Base-by-base conservation (phyloP, 2,113 vertebrate genomes). In the Gorilla gorilla region DNA sequence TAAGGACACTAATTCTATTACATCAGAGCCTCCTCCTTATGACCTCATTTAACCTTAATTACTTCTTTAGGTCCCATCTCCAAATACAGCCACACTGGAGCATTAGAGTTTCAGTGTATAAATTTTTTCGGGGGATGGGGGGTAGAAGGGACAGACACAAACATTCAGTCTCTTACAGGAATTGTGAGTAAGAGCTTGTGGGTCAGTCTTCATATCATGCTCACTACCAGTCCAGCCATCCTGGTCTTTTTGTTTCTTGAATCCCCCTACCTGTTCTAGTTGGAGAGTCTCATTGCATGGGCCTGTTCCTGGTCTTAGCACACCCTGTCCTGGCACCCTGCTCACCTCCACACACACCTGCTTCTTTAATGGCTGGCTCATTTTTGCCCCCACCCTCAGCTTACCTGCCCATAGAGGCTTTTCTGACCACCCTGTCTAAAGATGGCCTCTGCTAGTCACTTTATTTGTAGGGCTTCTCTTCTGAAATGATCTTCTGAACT, bases 301-400 rank as follows among this genome's bases (percentile, higher is more conserved):
- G 45, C 3, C 38, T 14, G 75, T 75, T 12, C 38, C 25, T 66
- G 8, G 55, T 75, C 43, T 35, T 55, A 23, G 43, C 16, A 35
- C 3, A 1, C 1, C 22, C 52, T 68, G 10, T 22, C 55, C 5
- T 50, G 1, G 11, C 7, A 2, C 11, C 45, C 17, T 57, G 2
- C 10, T 23, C 6, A 12, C 22, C 8, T 30, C 14, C 2, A 12
- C 22, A 32, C 7, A 40, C 0, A 1, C 13, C n/a, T 57, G 13
- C 14, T 6, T 52, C 38, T 78, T 89, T 66, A 40, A 0, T 66
- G 57, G 5, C 8, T n/a, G 66, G 43, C 12, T 61, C 9, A 0
- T 72, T 93, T 38, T 84, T 66, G 9, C 8, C 52, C 78, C 38
- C 0, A 0, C 3, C 18, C 2, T 61, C 2, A 3, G 5, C 45